Base-by-base conservation (phyloP, 2,888 invertebrate genomes). In the Trichopoda pennipes region DNA sequence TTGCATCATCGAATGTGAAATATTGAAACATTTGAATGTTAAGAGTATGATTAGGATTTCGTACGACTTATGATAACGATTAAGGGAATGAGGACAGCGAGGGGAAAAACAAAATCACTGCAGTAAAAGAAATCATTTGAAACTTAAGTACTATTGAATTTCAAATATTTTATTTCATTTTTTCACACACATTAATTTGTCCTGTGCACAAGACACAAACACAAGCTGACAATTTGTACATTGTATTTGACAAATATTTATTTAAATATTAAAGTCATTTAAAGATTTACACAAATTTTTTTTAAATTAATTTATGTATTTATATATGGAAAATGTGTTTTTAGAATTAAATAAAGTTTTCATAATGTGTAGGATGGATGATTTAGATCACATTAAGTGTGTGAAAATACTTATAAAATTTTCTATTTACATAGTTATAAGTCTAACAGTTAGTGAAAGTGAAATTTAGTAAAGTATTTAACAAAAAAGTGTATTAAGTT, bases 61-160 rank as follows among this genome's bases (percentile, higher is more conserved):
- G 42, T 38, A 64, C 64, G 77, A 77, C 61, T 69, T 77, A 69
- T 63, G 47, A 8, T 55, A 69, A 23, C 55, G 38, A 42, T 58
- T 58, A 49, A 35, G 10, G 4, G 19, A n/a, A 17, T 28, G 16
- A 28, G 9, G 14, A 14, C 23, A 44, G 3, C 21, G 44, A 19
- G 38, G 32, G 42, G 49, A 12, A 28, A 35, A 17, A 28, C 2
- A 12, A 78, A 82, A 82, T 82, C 82, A 79, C 82, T 79, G 82
- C 82, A 82, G 79, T 70, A 55, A 47, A 73, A 63, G 1, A 38
- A 38, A 38, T 2, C 38, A 64, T 56, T 35, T 38, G 17, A 49
- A 53, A 58, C 79, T 72, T 66, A 82, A 82, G 82, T 75, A 49
- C 75, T 69, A 66, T 78, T 79, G 75, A 78, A 75, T 75, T 75